Base-by-base conservation (phyloP, 2,888 invertebrate species). In the Pseudococcus viburni region DNA sequence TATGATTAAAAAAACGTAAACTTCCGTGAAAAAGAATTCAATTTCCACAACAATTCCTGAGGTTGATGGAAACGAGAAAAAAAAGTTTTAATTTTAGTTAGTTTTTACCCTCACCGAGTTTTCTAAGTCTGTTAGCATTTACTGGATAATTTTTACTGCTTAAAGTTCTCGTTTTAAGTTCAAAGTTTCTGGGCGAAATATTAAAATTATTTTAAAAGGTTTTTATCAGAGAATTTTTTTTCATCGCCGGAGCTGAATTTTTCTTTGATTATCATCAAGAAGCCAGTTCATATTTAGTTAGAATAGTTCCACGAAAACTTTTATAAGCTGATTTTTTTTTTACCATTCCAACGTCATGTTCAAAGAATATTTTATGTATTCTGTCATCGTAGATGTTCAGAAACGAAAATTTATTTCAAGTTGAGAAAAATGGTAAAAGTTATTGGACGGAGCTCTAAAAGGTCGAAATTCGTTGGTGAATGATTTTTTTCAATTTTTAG, bases 1-100 rank as follows among this genome's bases (percentile, higher is more conserved):
- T 83, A 83, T 59, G 85, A 42, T 59, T 64, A 68, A 68, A 86
- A 86, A 39, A 55, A 64, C 39, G 42, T 64, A 64, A 86, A 86
- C 39, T 22, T 64, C 26, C 33, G 22, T 64, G 48, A 86, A 73
- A 86, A 86, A 86, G 68, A 86, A 86, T 68, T 86, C 73, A 86
- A 86, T 86, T 86, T 86, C 64, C 68, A 86, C 39, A 85, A 85
- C 68, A 86, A 86, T 86, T 86, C 64, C 68, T 86, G 73, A 42
- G 73, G 46, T 48, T 48, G 73, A 42, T 48, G 77, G 68, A 77
- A 84, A 84, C 39, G 55, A 55, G 22, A 84, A 48, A 84, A 86
- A 86, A 86, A 86, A 68, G 68, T 86, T 86, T 83, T 83, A 80
- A 80, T 80, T 83, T 83, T 46, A 73, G 73, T 73, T 73, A 33